Percentiles rank a stretch among this genome's conserved stretches.
phyloP scores from a whole-genome alignment of 2,113 vertebrate species.

The Prinia subflava region DNA sequence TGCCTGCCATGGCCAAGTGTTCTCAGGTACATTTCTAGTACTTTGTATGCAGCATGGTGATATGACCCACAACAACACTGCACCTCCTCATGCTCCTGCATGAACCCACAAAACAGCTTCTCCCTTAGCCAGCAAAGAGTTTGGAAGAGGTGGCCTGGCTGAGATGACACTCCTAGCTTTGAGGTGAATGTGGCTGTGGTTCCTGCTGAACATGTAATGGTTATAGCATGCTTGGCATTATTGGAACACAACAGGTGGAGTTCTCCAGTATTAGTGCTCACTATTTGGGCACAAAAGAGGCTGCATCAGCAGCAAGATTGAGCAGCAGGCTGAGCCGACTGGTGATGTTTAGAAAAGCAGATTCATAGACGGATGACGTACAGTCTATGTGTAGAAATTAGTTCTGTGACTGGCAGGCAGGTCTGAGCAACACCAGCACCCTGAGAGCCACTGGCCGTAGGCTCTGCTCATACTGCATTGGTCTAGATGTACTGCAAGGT shows the following conservation, averaged over 20 bases:
- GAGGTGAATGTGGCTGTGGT: not conserved
- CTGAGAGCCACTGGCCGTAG: not conserved
- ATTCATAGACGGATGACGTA: not conserved
- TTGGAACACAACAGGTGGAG: not conserved
- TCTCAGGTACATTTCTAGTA: not conserved
- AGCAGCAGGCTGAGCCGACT: not conserved
- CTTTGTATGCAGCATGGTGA: accelerated
- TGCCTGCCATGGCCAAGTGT: not conserved
- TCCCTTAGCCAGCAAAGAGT: not conserved
- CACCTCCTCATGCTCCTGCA: not conserved
- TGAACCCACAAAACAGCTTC: not conserved
- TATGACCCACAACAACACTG: accelerated
- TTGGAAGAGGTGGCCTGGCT: not conserved
- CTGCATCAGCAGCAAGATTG: not conserved
- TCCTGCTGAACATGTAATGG: not conserved
- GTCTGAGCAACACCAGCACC: not conserved
- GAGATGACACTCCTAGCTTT: not conserved
- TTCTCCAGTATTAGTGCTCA: not conserved
- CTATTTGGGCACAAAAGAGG: not conserved
- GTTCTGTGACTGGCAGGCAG: not conserved
- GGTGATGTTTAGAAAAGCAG: not conserved
- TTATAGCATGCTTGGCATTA: accelerated
- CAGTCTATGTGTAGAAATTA: not conserved
- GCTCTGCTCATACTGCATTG: not conserved
- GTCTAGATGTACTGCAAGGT: not conserved